phyloP scores from a whole-genome alignment of 2,888 invertebrate genomes.

The Corythucha ciliata region DNA sequence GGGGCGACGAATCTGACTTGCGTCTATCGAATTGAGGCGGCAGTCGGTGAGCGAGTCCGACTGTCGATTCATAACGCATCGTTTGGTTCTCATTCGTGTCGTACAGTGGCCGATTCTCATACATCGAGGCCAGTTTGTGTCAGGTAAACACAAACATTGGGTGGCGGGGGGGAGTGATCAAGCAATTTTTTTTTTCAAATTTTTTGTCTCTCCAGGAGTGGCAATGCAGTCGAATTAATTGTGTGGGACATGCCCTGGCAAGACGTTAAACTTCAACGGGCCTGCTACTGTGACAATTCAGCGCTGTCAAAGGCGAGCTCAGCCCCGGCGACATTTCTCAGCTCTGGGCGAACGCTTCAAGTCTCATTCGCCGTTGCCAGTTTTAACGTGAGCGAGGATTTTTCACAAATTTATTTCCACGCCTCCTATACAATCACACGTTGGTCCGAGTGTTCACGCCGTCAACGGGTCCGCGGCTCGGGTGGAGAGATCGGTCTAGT shows the following conservation, averaged over 20 bases:
- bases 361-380: conserved; percentile 63
- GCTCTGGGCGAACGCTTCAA: conserved; percentile 60
- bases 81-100: conserved; percentile 49
- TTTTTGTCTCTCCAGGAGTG: conserved; percentile 11
- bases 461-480: conserved; percentile 49
- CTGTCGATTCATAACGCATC: conserved; percentile 61
- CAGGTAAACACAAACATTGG: conserved; percentile 3
- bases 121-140: conserved; percentile 57
- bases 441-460: conserved; percentile 49
- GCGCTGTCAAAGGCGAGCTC: conserved; percentile 42
- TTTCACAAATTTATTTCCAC: conserved; percentile 68
- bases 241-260: conserved; percentile 64
- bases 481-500: conserved; percentile 58
- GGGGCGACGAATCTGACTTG: conserved; percentile 68
- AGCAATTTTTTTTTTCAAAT: no score
- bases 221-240: conserved; percentile 45
- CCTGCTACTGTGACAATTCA: conserved; percentile 71
- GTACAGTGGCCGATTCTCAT: conserved; percentile 61
- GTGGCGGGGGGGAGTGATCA: neutral
- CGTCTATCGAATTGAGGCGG: conserved; percentile 64
- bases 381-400: conserved; percentile 70
- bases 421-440: conserved; percentile 58
- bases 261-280: conserved; percentile 54
- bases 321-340: conserved; percentile 54
- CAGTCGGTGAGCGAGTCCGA: conserved; percentile 46